Conservation (phyloP, 2,797 vertebrate genomes). For the Spinibarbus caldwelli region DNA sequence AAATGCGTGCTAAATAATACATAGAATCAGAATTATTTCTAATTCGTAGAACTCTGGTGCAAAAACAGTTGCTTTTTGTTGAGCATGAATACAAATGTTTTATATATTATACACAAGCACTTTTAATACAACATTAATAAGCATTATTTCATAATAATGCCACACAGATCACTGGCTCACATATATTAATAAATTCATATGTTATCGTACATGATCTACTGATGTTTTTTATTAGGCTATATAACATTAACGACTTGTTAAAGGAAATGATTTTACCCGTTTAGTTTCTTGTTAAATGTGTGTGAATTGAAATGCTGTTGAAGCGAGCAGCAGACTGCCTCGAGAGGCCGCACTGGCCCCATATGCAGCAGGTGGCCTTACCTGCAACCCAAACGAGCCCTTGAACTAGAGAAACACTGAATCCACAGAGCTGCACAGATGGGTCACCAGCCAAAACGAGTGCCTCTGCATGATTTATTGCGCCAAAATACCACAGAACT, state of each 20-base stretch:
- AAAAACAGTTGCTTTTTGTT: background rate
- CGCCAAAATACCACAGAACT: constrained; percentile 85
- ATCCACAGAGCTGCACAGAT: constrained; percentile 76
- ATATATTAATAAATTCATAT: background rate
- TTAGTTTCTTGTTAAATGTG: background rate
- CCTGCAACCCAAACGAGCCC: constrained; percentile 78
- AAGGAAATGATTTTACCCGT: background rate
- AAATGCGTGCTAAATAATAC: background rate
- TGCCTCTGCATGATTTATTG: constrained; percentile 87
- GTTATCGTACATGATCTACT: background rate
- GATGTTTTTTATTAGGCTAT: background rate
- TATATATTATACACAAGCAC: background rate
- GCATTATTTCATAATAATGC: background rate
- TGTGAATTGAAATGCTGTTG: background rate
- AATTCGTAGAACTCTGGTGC: background rate
- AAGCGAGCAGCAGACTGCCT: background rate
- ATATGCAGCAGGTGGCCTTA: constrained; percentile 83
- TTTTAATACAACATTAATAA: background rate
- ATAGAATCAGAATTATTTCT: background rate
- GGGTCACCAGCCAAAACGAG: constrained; percentile 81
- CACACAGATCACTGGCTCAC: background rate
- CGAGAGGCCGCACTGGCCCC: constrained; percentile 72
- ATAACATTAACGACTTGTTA: background rate
- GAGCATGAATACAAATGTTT: background rate
- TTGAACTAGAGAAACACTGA: constrained; percentile 82